Evolutionary conservation across 2,113 vertebrate genomes (phyloP).

Genomic region (Pipa parva): DNA sequence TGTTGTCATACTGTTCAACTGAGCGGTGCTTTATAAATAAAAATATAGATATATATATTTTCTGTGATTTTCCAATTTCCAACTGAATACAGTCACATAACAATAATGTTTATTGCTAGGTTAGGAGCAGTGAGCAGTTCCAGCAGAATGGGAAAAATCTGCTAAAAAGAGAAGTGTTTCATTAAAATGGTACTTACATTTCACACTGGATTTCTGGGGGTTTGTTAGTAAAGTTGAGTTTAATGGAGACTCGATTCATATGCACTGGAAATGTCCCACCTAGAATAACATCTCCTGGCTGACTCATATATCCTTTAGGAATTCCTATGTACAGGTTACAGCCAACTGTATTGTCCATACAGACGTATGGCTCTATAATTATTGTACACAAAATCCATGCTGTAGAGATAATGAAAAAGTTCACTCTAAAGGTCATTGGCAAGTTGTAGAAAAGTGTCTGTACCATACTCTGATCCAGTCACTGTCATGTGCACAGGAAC

Average conservation of each 20-base stretch:
- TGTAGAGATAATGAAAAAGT: background rate
- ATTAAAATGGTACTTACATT: conserved; percentile 13
- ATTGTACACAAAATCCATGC: background rate
- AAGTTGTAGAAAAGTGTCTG: background rate
- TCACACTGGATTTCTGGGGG: conserved; percentile 12
- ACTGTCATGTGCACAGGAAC: no score
- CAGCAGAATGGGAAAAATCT: no score
- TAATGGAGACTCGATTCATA: conserved; percentile 4
- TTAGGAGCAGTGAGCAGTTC: no score
- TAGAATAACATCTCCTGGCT: conserved; percentile 11
- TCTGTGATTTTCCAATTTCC: no score
- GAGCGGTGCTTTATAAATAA: no score
- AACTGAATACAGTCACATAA: no score
- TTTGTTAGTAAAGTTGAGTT: conserved; percentile 7
- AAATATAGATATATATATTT: no score
- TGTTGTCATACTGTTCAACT: no score
- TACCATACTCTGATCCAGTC: no score
- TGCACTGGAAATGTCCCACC: conserved; percentile 18
- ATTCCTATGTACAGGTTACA: background rate
- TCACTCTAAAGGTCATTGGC: background rate
- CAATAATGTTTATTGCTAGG: no score
- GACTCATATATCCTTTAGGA: background rate
- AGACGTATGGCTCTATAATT: background rate
- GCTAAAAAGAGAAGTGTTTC: no score
- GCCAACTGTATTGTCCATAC: background rate